These are phyloP conservation scores for Arrhopalites spinosus DNA, from an alignment of 2,888 invertebrate genomes.

Conservation along the genomic window DNA sequence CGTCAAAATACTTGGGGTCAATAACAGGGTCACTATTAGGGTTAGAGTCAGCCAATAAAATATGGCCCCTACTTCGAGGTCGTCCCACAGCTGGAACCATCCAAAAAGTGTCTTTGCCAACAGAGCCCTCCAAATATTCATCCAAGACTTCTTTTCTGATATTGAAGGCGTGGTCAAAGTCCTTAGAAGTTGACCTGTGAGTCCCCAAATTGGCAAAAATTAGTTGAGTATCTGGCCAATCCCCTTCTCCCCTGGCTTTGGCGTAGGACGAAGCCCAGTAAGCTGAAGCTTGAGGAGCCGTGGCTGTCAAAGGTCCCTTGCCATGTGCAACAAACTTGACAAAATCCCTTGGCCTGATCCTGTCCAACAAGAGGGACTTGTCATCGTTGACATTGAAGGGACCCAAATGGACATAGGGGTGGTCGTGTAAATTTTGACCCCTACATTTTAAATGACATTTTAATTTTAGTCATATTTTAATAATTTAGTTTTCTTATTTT, in stretches of 20 bases:
- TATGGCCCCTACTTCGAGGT: slow-evolving; percentile 43
- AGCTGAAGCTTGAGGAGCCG: slow-evolving; percentile 46
- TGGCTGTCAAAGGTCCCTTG: slow-evolving; percentile 39
- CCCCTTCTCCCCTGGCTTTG: slow-evolving; percentile 44
- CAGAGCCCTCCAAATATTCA: slow-evolving; percentile 43
- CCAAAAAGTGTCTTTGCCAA: slow-evolving; percentile 50
- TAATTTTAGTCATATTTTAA: neutral
- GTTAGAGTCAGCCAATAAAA: slow-evolving; percentile 11
- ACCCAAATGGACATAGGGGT: slow-evolving; percentile 22
- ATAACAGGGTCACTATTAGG: slow-evolving; percentile 15
- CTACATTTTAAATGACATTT: neutral
- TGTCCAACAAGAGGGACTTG: neutral
- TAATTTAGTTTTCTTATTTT: too few relatives aligned
- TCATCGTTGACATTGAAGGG: slow-evolving; percentile 11
- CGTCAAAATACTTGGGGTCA: slow-evolving; percentile 24
- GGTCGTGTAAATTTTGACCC: slow-evolving; percentile 7
- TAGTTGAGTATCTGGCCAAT: slow-evolving; percentile 52
- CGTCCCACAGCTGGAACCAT: slow-evolving; percentile 48
- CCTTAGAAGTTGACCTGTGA: slow-evolving; percentile 41
- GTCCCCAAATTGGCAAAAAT: slow-evolving; percentile 40
- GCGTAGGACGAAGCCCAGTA: slow-evolving; percentile 45
- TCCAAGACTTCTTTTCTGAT: slow-evolving; percentile 36
- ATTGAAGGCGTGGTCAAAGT: slow-evolving; percentile 48
- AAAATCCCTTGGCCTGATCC: slow-evolving; percentile 16
- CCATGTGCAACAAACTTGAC: slow-evolving; percentile 32